These are phyloP conservation scores for Stictonetta naevosa DNA, from an alignment of 2,113 vertebrate species.

Conservation along the genomic window DNA sequence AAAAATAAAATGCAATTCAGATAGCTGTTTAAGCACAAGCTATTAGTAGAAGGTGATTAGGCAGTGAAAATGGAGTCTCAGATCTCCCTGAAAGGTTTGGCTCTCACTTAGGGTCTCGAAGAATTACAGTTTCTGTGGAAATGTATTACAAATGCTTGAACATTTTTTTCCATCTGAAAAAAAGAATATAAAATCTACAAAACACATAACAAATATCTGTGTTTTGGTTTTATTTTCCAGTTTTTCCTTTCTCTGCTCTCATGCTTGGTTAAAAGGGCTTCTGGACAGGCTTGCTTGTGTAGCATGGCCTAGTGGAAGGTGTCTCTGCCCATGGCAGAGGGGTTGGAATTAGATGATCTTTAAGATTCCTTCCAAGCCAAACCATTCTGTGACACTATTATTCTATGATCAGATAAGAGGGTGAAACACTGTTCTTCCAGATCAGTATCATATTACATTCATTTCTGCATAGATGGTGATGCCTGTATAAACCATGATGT, in stretches of 20 bases:
- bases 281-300: background rate
- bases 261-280: background rate
- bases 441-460: background rate
- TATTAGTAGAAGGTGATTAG: background rate
- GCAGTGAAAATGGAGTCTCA: conserved; percentile 34
- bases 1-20: background rate
- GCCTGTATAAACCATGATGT: background rate
- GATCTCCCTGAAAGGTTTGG: conserved; percentile 8
- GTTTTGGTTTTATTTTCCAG: background rate
- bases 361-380: too few species aligned
- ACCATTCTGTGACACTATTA: too few species aligned
- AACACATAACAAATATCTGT: background rate
- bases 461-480: background rate
- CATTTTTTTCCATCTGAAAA: background rate
- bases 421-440: background rate
- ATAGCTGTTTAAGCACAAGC: background rate
- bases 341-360: too few species aligned
- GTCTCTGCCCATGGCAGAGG: too few species aligned
- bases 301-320: too few species aligned
- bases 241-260: background rate
- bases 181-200: background rate
- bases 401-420: background rate
- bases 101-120: background rate
- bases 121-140: background rate
- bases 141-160: background rate